phyloP scores from a whole-genome alignment of 2,888 invertebrate genomes.

The Yponomeuta plumbellus region DNA sequence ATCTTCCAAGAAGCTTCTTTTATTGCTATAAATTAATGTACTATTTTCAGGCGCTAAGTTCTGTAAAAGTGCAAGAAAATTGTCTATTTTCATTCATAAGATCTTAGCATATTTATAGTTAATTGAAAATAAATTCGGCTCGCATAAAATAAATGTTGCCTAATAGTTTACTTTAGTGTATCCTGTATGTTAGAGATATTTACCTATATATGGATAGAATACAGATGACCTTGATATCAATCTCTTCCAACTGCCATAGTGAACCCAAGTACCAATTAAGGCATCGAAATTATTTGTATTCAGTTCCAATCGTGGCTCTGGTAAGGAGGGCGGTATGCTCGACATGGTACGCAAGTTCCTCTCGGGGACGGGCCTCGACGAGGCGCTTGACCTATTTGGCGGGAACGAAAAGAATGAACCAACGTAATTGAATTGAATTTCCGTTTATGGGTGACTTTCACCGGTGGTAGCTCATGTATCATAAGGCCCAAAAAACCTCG shows the following conservation, averaged over 20 bases:
- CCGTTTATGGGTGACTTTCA: not conserved
- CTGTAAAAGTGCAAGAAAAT: too few relatives aligned
- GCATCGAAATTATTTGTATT: slow-evolving; percentile 41
- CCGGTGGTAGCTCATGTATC: not conserved
- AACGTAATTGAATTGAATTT: slow-evolving; percentile 41
- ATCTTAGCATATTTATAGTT: too few relatives aligned
- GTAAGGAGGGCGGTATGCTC: slow-evolving; percentile 43
- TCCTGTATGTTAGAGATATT: too few relatives aligned
- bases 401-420: slow-evolving; percentile 47
- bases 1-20: too few relatives aligned
- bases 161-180: too few relatives aligned
- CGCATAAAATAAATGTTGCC: too few relatives aligned
- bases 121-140: too few relatives aligned
- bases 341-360: slow-evolving; percentile 62
- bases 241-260: not conserved
- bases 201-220: too few relatives aligned
- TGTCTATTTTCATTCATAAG: too few relatives aligned
- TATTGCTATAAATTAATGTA: too few relatives aligned
- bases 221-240: not conserved
- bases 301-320: slow-evolving; percentile 50
- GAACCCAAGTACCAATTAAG: not conserved
- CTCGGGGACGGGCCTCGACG: slow-evolving; percentile 58
- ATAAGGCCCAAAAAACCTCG: too few relatives aligned
- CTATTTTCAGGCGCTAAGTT: too few relatives aligned
- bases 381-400: slow-evolving; percentile 55